phyloP scores from a whole-genome alignment of 2,113 vertebrate species.

The Oryzias javanicus region DNA sequence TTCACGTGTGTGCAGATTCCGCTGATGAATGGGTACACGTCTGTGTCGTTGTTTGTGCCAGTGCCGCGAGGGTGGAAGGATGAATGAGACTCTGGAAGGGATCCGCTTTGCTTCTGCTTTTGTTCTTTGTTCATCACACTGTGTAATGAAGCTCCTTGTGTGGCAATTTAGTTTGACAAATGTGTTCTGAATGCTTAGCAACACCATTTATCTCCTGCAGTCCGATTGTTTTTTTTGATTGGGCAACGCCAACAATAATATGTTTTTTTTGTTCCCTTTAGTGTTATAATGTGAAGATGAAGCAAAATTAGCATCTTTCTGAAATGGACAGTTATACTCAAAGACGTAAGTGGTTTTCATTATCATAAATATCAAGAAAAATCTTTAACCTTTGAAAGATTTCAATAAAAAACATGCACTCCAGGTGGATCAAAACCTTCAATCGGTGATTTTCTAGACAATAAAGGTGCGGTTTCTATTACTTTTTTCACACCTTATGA shows the following conservation, averaged over 20 bases:
- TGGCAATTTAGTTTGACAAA: slow-evolving; percentile 47
- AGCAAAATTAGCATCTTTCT: slow-evolving; percentile 53
- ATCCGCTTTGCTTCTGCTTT: slow-evolving; percentile 14
- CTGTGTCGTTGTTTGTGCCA: slow-evolving; percentile 5
- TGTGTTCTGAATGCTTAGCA: slow-evolving; percentile 43
- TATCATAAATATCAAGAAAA: background rate
- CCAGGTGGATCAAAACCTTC: too few relatives aligned
- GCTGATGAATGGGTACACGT: slow-evolving; percentile 1
- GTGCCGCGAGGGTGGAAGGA: slow-evolving; percentile 5
- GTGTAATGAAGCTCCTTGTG: slow-evolving; percentile 21
- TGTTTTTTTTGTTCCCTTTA: slow-evolving; percentile 30
- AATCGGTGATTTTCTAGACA: too few relatives aligned
- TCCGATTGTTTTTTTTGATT: slow-evolving; percentile 41
- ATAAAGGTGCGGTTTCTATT: too few relatives aligned
- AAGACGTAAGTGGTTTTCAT: background rate
- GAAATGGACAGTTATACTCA: slow-evolving; percentile 11
- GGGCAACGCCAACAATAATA: slow-evolving; percentile 33
- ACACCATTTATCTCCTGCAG: slow-evolving; percentile 38
- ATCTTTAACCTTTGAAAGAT: background rate
- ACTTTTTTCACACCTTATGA: too few relatives aligned
- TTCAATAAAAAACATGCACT: background rate
- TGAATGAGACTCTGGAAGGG: slow-evolving; percentile 1
- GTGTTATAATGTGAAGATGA: slow-evolving; percentile 20
- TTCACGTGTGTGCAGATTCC: slow-evolving; percentile 32
- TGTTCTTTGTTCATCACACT: slow-evolving; percentile 20